phyloP scores from a whole-genome alignment of 1,140 invertebrate species.

The Apolygus lucorum region DNA sequence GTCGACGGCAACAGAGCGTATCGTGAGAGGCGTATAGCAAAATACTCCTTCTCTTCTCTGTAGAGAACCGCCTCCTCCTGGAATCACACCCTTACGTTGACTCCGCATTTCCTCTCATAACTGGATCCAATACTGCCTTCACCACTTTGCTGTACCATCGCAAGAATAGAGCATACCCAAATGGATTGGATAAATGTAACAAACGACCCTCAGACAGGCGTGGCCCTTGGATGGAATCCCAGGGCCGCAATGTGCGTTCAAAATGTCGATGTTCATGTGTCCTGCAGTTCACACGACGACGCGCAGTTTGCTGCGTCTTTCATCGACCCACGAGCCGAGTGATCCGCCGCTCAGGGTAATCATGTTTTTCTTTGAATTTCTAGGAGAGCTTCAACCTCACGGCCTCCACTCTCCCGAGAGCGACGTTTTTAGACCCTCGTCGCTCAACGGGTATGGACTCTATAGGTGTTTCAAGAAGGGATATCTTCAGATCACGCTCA shows the following conservation, averaged over 20 bases:
- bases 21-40: too few species aligned
- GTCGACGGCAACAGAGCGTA: too few species aligned
- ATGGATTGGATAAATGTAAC: not conserved
- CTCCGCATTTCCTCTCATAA: not conserved
- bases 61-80: too few species aligned
- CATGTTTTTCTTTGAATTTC: not conserved
- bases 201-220: constrained; percentile 48
- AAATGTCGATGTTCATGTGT: constrained; percentile 70
- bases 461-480: not conserved
- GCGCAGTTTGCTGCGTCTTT: constrained; percentile 74
- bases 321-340: constrained; percentile 69
- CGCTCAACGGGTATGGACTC: too few species aligned
- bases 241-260: constrained; percentile 65
- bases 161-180: too few species aligned
- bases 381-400: not conserved
- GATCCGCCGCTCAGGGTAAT: constrained; percentile 53
- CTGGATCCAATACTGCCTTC: not conserved
- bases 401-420: too few species aligned
- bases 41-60: too few species aligned
- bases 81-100: too few species aligned
- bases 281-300: constrained; percentile 70
- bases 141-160: not conserved
- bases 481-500: not conserved
- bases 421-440: too few species aligned
- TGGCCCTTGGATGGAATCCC: constrained; percentile 43